A percentile compares a stretch with the other conserved stretches of the same genome.
These are phyloP conservation scores for Chorisops tibialis DNA, from an alignment of 2,888 invertebrate genomes.

Conservation along the genomic window DNA sequence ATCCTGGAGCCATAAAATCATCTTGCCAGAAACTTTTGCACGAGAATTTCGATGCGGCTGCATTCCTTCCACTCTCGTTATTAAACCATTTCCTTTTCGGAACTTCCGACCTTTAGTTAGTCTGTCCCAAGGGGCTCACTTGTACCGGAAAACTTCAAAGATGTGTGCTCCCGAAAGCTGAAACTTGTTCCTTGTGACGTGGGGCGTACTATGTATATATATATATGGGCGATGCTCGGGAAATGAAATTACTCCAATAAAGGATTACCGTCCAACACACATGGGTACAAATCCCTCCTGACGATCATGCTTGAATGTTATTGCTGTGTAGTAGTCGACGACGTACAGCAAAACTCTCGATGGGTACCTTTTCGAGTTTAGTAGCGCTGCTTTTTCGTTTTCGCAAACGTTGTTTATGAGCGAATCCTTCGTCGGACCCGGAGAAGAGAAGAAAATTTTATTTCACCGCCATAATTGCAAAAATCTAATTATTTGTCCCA, in stretches of 20 bases:
- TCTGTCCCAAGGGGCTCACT: slow-evolving; percentile 11
- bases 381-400: not conserved
- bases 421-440: slow-evolving; percentile 16
- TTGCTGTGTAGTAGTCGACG: not conserved
- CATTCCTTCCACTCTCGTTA: slow-evolving; percentile 26
- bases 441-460: slow-evolving; percentile 15
- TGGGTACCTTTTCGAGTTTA: not conserved
- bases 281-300: not conserved
- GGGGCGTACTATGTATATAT: not conserved
- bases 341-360: not conserved
- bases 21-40: no score
- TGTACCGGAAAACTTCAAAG: slow-evolving; percentile 9
- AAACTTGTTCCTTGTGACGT: not conserved
- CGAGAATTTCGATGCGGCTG: slow-evolving; percentile 1
- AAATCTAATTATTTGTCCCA: slow-evolving; percentile 33
- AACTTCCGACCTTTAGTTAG: not conserved
- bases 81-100: slow-evolving; percentile 26
- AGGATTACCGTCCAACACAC: slow-evolving; percentile 20
- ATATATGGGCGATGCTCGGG: slow-evolving; percentile 7
- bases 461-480: slow-evolving; percentile 31
- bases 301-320: not conserved
- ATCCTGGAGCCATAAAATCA: no score
- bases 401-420: not conserved
- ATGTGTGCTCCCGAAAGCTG: slow-evolving; percentile 6
- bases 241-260: slow-evolving; percentile 25